Base-by-base conservation (phyloP, 2,888 invertebrate species). In the Plemyria rubiginata region DNA sequence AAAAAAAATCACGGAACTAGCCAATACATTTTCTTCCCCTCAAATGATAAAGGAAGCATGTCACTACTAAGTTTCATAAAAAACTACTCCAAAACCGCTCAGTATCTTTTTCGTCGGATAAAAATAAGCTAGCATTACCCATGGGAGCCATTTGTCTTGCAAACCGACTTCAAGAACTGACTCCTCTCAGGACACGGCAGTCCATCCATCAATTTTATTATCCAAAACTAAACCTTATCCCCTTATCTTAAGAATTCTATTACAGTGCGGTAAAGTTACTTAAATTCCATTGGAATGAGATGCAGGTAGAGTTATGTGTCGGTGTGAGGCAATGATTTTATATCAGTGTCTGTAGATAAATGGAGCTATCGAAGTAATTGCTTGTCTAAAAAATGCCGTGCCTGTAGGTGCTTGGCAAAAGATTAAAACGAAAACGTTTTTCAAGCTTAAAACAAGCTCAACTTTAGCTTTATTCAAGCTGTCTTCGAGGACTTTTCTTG, bases 131-230 rank as follows among this genome's bases (percentile, higher is more conserved):
- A 68, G 72, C 68, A 67, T 71, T 68, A 65, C 86, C 80, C 82
- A 41, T 29, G 84, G 84, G 86, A 79, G 74, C 72, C 66, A 85
- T 86, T 79, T 79, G 79, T 86, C 85, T 82, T 80, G 62, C 61
- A 67, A 71, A 59, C 66, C 68, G 67, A 70, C 68, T 66, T 66
- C 57, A 61, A 68, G 70, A 71, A 63, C 67, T 66, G 64, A 62
- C 68, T 66, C 60, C 63, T 58, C 70, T 66, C 54, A 58, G 60
- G 56, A 54, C 45, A 51, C 53, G 49, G 29, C 45, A 16, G 52
- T 49, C 29, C 32, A 54, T 22, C 38, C 54, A 13, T 13, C 12
- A n/a, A 15, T 36, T n/a, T 15, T 15, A 15, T 36, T n/a, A 38
- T 11, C 6, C 41, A 7, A 63, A 67, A 54, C 13, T 43, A 11